Evolutionary conservation across 2,797 vertebrate species (phyloP), one percentile per base, ranked within the genome.

Genomic region (Lepus oiostolus): DNA sequence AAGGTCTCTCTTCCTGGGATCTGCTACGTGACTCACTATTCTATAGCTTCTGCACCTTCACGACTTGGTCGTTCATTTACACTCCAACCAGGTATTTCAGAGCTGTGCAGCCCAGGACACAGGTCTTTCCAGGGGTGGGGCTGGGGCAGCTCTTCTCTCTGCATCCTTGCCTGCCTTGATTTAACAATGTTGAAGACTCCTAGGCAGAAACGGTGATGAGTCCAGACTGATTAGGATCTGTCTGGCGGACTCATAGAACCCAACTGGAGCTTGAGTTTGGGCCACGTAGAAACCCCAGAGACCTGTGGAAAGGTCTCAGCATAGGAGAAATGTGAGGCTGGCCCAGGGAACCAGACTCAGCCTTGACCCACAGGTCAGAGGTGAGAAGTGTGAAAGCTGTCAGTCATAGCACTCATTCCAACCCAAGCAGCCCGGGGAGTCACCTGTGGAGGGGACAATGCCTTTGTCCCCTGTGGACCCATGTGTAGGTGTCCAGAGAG

Each of bases 1-100:
- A 86, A 91, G 52, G 17, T 95, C 28, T 92, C 38, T 85, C 30
- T 74, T 86, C 68, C 13, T 72, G 50, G 75, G 71, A 60, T 58
- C 32, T 62, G 68, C 62, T 60, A 74, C 54, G 16, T 30, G 32
- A 65, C 28, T 17, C 24, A 50, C 12, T 70, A 28, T 68, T 84
- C 65, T 71, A 68, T 81, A 58, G 52, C 8, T 38, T 95, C 93
- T 88, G 76, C 13, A 47, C 26, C 21, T 28, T 22, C 60, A 82
- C 92, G 47, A 71, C n/a, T 79, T 80, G 28, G 22, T 74, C 77
- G 28, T 82, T 8, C 19, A 24, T 80, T 95, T 35, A 28, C 30
- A 84, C 70, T 85, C 54, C 68, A 82, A 22, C 21, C 90, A 32
- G 4, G 19, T 74, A 22, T 60, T 82, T 95, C 74, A 65, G 28